These are phyloP conservation scores for Syngnathus floridae DNA, from an alignment of 2,113 vertebrate genomes.

Conservation along the genomic window DNA sequence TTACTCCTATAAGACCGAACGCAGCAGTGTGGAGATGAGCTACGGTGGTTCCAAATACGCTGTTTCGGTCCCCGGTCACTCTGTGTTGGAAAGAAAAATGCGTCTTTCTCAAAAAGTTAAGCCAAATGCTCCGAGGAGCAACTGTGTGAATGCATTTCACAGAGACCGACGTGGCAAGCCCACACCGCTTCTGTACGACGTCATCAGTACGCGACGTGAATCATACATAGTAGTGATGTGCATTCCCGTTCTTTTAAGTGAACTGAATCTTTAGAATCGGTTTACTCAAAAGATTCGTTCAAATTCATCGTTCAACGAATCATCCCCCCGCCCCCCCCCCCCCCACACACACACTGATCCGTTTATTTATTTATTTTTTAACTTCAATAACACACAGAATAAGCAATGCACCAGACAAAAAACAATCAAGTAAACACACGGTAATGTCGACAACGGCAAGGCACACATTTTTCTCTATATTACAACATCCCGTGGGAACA, in stretches of 20 bases:
- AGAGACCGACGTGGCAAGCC: constrained; percentile 75
- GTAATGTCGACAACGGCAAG: no score
- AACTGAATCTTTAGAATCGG: no score
- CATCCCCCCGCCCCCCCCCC: no score
- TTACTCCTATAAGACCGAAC: constrained; percentile 20
- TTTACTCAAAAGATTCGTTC: no score
- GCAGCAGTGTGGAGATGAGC: constrained; percentile 6
- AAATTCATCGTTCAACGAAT: no score
- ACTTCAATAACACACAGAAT: no score
- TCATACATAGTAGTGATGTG: constrained; percentile 12
- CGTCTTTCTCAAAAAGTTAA: constrained; percentile 40
- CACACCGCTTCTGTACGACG: constrained; percentile 54
- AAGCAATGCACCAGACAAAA: no score
- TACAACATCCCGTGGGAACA: no score
- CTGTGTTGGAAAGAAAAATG: constrained; percentile 17
- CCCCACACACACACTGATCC: no score
- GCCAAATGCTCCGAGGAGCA: constrained; percentile 33
- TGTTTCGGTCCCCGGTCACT: neutral
- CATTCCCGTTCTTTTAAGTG: neutral
- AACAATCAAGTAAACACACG: no score
- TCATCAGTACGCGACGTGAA: constrained; percentile 57
- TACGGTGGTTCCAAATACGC: constrained; percentile 3
- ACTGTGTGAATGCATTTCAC: constrained; percentile 56
- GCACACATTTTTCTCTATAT: no score
- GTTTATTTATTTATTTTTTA: no score